phyloP scores from a whole-genome alignment of 2,888 invertebrate species.

The Calephelis perditalis region DNA sequence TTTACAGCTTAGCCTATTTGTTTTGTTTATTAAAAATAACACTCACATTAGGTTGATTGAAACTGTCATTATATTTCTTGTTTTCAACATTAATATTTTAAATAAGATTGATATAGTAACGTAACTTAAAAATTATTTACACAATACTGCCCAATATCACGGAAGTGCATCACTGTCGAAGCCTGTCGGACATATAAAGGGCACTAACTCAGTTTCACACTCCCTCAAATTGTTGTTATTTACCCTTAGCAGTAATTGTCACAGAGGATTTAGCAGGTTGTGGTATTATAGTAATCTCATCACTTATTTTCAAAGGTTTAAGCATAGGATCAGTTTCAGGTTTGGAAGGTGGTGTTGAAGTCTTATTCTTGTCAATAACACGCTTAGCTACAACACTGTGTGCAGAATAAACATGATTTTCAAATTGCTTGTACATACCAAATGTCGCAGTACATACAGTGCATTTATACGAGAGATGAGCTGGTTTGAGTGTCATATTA shows the following conservation, averaged over 20 bases:
- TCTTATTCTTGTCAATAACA: slow-evolving; percentile 87
- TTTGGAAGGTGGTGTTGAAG: slow-evolving; percentile 44
- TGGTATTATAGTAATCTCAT: slow-evolving; percentile 94
- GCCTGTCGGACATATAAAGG: slow-evolving; percentile 37
- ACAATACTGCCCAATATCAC: slow-evolving; percentile 63
- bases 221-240: slow-evolving; percentile 53
- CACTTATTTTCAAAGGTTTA: slow-evolving; percentile 92
- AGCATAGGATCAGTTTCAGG: slow-evolving; percentile 80
- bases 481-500: slow-evolving; percentile 94
- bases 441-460: slow-evolving; percentile 97
- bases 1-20: slow-evolving; percentile 50
- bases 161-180: slow-evolving; percentile 49
- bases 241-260: slow-evolving; percentile 68
- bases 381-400: slow-evolving; percentile 95
- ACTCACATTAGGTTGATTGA: slow-evolving; percentile 51
- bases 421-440: slow-evolving; percentile 97
- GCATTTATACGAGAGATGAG: slow-evolving; percentile 95
- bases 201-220: slow-evolving; percentile 39
- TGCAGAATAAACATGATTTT: slow-evolving; percentile 96
- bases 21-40: slow-evolving; percentile 48
- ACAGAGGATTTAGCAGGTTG: slow-evolving; percentile 83
- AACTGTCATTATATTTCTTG: slow-evolving; percentile 48
- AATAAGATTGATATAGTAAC: slow-evolving; percentile 50
- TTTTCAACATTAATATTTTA: slow-evolving; percentile 49
- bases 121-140: slow-evolving; percentile 55